Percentiles rank a stretch among this genome's conserved stretches.
These are phyloP conservation scores for Agrochola litura DNA, from an alignment of 2,888 invertebrate species.

Conservation along the genomic window DNA sequence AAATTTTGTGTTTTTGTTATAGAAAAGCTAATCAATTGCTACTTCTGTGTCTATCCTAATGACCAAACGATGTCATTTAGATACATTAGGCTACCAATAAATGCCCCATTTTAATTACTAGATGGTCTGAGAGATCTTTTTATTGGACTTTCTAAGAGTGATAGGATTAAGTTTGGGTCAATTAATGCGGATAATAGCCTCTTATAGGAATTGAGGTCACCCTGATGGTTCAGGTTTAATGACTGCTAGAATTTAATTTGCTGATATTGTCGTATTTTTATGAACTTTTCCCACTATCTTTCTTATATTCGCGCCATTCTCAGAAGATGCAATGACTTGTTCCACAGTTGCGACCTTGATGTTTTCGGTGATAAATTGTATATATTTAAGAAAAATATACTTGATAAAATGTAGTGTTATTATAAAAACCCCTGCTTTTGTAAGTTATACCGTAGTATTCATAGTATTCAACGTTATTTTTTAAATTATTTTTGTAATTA, in stretches of 20 bases:
- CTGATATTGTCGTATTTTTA: not conserved
- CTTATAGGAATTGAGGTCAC: slow-evolving; percentile 11
- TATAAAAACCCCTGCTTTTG: too few relatives aligned
- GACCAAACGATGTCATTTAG: slow-evolving; percentile 24
- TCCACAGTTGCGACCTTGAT: too few relatives aligned
- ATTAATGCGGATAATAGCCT: slow-evolving; percentile 44
- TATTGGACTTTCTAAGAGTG: slow-evolving; percentile 33
- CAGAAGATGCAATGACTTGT: too few relatives aligned
- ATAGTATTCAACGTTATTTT: too few relatives aligned
- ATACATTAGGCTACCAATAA: slow-evolving; percentile 27
- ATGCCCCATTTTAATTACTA: slow-evolving; percentile 37
- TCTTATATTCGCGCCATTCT: too few relatives aligned
- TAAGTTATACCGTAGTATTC: too few relatives aligned
- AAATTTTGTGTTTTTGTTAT: not conserved
- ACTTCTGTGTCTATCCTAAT: slow-evolving; percentile 1
- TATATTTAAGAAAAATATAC: too few relatives aligned
- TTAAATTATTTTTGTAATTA: too few relatives aligned
- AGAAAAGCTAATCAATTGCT: slow-evolving; percentile 1
- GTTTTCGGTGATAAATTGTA: too few relatives aligned
- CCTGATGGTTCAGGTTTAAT: slow-evolving; percentile 11
- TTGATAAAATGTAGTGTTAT: too few relatives aligned
- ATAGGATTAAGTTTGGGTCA: slow-evolving; percentile 34
- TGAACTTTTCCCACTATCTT: too few relatives aligned
- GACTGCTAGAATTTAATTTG: slow-evolving; percentile 16
- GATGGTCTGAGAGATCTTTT: slow-evolving; percentile 33